A percentile compares a stretch with the other conserved stretches of the same genome.
phyloP scores from a whole-genome alignment of 2,797 vertebrate genomes.

The Carcharodon carcharias region DNA sequence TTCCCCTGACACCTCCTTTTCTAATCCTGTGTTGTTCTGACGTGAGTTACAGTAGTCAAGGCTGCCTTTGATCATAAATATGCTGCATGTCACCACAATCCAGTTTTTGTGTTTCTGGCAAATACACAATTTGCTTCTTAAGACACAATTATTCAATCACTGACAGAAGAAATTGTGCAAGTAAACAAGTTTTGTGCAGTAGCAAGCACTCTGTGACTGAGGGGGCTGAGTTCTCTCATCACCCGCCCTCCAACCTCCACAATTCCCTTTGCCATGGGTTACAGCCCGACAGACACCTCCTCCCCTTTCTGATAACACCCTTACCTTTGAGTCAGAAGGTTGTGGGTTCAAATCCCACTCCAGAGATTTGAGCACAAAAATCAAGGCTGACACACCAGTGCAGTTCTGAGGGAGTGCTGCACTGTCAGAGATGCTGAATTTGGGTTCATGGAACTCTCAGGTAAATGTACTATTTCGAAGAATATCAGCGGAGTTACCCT shows the following conservation, averaged over 20 bases:
- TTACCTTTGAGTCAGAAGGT: no score
- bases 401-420: no score
- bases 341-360: no score
- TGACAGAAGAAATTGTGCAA: neutral
- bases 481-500: no score
- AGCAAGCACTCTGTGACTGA: no score
- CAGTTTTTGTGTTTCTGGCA: neutral
- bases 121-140: neutral
- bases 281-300: no score
- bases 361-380: no score
- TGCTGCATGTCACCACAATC: neutral
- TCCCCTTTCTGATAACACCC: neutral
- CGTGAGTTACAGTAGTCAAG: neutral
- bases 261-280: neutral
- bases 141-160: neutral
- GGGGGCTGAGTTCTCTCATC: neutral
- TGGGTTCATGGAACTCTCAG: no score
- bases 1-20: neutral
- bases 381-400: no score
- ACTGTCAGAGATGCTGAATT: no score
- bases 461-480: no score
- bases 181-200: neutral
- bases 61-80: neutral
- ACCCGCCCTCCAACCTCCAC: no score
- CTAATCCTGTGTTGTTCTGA: neutral